Conservation (phyloP, 1,140 invertebrate genomes). For the Octopus sinensis region DNA sequence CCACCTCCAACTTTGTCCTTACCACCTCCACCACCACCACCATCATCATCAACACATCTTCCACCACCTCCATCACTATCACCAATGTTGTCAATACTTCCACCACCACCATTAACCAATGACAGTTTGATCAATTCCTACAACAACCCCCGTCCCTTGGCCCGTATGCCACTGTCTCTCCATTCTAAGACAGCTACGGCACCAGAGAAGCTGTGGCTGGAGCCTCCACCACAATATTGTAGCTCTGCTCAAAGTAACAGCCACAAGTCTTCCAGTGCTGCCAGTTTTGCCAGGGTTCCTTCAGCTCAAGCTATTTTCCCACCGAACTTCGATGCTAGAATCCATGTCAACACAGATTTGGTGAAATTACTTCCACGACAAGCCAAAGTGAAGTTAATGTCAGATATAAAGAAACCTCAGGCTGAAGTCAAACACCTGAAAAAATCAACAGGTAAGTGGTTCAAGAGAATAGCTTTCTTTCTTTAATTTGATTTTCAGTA, state of each 20-base stretch:
- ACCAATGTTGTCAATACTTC: background rate
- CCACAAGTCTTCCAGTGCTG: no score
- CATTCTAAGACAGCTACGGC: slow-evolving; percentile 27
- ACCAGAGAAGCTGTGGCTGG: background rate
- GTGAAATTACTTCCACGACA: no score
- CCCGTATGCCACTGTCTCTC: slow-evolving; percentile 20
- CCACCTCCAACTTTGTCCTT: background rate
- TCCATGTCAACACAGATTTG: background rate
- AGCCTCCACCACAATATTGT: slow-evolving; percentile 22
- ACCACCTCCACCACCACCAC: background rate
- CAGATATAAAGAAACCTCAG: no score
- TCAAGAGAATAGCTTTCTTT: no score
- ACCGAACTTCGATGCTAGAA: slow-evolving; percentile 32
- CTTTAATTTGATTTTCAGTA: no score
- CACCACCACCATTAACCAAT: background rate
- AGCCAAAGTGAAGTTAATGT: no score
- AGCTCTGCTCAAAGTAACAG: slow-evolving; percentile 22
- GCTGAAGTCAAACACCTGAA: no score
- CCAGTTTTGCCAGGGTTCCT: slow-evolving; percentile 23
- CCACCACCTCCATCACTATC: background rate
- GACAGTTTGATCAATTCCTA: no score
- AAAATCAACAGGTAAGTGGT: no score
- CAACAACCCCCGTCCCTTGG: no score
- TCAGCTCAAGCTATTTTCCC: slow-evolving; percentile 39
- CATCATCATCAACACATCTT: background rate